Base-by-base conservation (phyloP, 1,140 invertebrate genomes). In the Brachionus angularis region DNA sequence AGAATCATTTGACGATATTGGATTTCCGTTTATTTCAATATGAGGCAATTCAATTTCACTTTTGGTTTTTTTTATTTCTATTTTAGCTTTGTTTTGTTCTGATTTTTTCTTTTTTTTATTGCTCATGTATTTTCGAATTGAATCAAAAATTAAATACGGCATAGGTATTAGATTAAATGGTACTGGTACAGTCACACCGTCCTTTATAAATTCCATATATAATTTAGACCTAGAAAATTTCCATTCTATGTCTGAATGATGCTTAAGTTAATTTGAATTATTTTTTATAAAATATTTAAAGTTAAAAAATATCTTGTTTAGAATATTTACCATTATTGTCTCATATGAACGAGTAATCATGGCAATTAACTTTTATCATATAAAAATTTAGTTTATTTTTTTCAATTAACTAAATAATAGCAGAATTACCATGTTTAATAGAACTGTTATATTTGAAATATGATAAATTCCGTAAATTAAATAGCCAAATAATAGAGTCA, bases 141-240 rank as follows among this genome's bases (percentile, higher is more conserved):
- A 58, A 39, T 58, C 53, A 36, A 39, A 58, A 23, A 34, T 58
- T 21, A 31, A 31, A 3, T 39, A 21, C 10, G 93, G 93, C 0
- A 91, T 91, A 5, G 90, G 90, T 18, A 93, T 85, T 71, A 94
- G 85, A 77, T 93, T 93, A 75, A 94, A 91, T 0, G 91, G 91
- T 0, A 90, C 87, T 1, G 91, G 91, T 0, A 93, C 85, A 0
- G 89, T 91, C 64, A 86, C 86, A 5, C 89, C 89, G 49, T 91
- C 89, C 76, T 91, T 89, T 74, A 93, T 93, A 77, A 93, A 94
- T 73, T 89, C 91, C 86, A 93, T 91, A 89, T 91, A 94, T 12
- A 94, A 81, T 74, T 89, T 87, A 69, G 89, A 90, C 8, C 91
- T 82, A 1, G 91, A 90, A 76, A 93, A 94, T 79, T 94, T 94